Percentiles rank a stretch among this genome's conserved stretches.
Conservation (phyloP, 2,797 vertebrate species). For the Psittacula derbiana region DNA sequence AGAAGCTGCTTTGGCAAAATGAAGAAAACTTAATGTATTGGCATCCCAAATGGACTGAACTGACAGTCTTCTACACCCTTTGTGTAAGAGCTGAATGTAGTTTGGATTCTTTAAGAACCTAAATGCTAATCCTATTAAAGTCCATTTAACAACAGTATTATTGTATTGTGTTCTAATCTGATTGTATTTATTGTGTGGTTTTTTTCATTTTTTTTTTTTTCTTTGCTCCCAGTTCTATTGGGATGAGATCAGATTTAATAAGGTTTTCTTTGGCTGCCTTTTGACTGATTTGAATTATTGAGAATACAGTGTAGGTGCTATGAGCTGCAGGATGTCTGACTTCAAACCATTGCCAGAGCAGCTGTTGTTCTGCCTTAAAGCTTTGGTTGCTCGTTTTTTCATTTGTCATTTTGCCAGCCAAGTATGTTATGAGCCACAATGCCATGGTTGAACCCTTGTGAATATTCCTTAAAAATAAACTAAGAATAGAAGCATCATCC, state of each 20-base stretch:
- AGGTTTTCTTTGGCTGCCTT: background rate
- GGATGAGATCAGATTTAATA: background rate
- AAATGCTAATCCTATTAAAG: background rate
- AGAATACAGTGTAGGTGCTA: background rate
- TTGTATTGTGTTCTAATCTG: background rate
- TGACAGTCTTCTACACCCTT: background rate
- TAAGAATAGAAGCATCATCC: background rate
- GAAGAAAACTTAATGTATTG: background rate
- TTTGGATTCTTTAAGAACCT: background rate
- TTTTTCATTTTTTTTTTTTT: background rate
- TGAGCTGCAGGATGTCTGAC: background rate
- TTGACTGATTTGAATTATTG: background rate
- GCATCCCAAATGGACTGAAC: background rate
- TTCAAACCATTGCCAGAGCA: background rate
- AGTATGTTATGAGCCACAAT: background rate
- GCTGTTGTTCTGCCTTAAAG: background rate
- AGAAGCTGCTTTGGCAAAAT: background rate
- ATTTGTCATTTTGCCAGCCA: background rate
- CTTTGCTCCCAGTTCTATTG: background rate
- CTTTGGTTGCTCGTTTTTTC: background rate
- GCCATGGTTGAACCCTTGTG: background rate
- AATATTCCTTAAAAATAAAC: background rate
- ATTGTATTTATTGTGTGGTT: background rate
- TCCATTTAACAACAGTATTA: background rate
- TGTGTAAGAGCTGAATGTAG: background rate